These are phyloP conservation scores for Heliconius himera DNA, from an alignment of 1,140 invertebrate species.

Conservation along the genomic window DNA sequence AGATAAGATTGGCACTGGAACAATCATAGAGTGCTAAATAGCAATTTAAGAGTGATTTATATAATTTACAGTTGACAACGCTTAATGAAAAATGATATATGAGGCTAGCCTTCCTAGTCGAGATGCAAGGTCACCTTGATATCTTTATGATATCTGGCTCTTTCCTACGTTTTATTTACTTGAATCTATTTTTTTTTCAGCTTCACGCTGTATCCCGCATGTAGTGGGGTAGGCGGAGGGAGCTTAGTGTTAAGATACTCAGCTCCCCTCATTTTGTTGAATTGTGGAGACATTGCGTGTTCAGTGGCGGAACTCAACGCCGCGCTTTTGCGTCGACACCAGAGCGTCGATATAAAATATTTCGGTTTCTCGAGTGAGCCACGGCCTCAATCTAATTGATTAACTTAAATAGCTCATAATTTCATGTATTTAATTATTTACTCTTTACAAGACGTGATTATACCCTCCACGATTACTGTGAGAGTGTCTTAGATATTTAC, in stretches of 20 bases:
- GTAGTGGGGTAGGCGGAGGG: too few relatives aligned
- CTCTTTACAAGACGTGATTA: neutral
- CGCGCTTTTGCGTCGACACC: too few relatives aligned
- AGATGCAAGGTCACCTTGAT: conserved; percentile 45
- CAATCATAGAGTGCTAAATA: conserved; percentile 9
- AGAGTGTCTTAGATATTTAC: too few relatives aligned
- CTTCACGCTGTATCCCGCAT: too few relatives aligned
- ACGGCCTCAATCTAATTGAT: neutral
- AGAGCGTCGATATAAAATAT: too few relatives aligned
- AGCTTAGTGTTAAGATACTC: too few relatives aligned
- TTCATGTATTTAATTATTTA: neutral
- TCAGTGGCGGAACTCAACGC: too few relatives aligned
- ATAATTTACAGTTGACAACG: conserved; percentile 45
- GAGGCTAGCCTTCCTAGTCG: conserved; percentile 45
- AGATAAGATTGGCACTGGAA: neutral
- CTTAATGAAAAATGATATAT: conserved; percentile 46
- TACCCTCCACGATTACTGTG: neutral
- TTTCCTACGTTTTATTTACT: neutral
- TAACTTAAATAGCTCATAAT: neutral
- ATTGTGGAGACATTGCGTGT: too few relatives aligned
- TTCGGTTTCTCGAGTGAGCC: too few relatives aligned
- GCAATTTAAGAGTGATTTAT: conserved; percentile 35
- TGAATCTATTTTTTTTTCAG: neutral
- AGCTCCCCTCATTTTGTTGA: too few relatives aligned
- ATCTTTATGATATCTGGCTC: conserved; percentile 9